Conservation (phyloP, 2,888 invertebrate species). For the Ethmia dodecea region DNA sequence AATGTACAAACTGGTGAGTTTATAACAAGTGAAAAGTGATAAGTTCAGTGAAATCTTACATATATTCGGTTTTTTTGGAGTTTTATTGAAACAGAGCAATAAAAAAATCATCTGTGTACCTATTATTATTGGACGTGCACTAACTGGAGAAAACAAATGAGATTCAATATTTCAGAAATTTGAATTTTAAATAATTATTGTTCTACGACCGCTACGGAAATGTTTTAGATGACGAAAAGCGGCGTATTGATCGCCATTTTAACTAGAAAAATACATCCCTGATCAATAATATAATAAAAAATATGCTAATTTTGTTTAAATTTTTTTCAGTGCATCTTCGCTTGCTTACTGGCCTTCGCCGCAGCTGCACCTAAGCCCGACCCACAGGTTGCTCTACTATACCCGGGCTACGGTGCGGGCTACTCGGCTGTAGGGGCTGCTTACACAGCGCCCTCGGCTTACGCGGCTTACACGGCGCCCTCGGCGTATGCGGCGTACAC, state of each 20-base stretch:
- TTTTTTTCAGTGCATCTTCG: conserved; percentile 46
- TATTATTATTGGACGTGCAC: no score
- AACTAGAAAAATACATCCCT: no score
- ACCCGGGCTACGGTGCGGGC: conserved; percentile 33
- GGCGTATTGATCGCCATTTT: neutral
- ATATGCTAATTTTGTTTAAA: conserved; percentile 1
- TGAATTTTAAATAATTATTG: no score
- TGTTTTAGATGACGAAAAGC: no score
- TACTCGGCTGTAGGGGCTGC: conserved; percentile 36
- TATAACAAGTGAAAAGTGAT: neutral
- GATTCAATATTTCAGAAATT: no score
- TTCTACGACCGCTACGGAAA: no score
- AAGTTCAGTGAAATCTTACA: no score
- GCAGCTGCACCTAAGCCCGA: conserved; percentile 38
- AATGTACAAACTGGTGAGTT: conserved; percentile 69
- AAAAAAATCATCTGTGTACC: no score
- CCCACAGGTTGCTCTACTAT: conserved; percentile 19
- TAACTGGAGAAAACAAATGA: no score
- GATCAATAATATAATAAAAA: no score
- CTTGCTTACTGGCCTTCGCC: conserved; percentile 47
- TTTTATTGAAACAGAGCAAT: no score
- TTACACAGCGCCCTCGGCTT: conserved; percentile 40
- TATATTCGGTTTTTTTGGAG: no score
- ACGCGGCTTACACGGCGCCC: conserved; percentile 28
- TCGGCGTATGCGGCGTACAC: conserved; percentile 32